Conservation (phyloP, 2,888 invertebrate species). For the Leucophenga maculata region DNA sequence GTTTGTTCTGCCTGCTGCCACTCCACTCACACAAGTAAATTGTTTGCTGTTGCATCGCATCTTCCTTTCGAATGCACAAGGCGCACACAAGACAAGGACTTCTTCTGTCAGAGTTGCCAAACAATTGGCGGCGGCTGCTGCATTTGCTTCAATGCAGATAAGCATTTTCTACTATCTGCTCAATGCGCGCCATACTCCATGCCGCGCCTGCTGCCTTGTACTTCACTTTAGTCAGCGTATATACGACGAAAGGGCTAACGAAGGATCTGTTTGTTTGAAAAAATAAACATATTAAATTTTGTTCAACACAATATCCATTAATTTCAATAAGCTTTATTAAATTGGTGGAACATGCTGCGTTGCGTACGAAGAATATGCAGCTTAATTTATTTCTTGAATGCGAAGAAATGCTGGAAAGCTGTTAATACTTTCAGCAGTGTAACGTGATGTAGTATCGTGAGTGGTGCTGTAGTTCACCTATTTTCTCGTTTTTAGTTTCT, state of each 20-base stretch:
- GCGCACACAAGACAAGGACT: conserved; percentile 23
- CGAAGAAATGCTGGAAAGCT: too few species aligned
- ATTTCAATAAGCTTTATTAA: too few species aligned
- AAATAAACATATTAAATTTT: too few species aligned
- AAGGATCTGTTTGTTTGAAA: too few species aligned
- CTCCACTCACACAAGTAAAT: neutral
- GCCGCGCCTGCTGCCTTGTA: conserved; percentile 39
- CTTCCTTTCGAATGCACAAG: neutral
- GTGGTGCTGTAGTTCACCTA: too few species aligned
- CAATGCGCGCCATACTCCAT: conserved; percentile 37
- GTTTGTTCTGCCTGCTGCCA: neutral
- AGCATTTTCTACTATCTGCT: conserved; percentile 47
- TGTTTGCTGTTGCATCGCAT: neutral
- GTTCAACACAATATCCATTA: too few species aligned
- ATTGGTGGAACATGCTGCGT: too few species aligned
- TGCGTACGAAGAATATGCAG: too few species aligned
- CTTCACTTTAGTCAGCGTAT: conserved; percentile 3
- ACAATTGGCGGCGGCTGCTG: conserved; percentile 24
- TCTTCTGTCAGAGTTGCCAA: conserved; percentile 24
- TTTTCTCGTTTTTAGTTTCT: too few species aligned
- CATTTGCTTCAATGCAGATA: conserved; percentile 62
- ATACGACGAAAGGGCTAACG: conserved; percentile 19
- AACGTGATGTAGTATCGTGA: too few species aligned
- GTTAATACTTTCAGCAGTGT: too few species aligned
- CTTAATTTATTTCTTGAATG: too few species aligned